phyloP scores from a whole-genome alignment of 2,113 vertebrate species.

The Todiramphus chloris region DNA sequence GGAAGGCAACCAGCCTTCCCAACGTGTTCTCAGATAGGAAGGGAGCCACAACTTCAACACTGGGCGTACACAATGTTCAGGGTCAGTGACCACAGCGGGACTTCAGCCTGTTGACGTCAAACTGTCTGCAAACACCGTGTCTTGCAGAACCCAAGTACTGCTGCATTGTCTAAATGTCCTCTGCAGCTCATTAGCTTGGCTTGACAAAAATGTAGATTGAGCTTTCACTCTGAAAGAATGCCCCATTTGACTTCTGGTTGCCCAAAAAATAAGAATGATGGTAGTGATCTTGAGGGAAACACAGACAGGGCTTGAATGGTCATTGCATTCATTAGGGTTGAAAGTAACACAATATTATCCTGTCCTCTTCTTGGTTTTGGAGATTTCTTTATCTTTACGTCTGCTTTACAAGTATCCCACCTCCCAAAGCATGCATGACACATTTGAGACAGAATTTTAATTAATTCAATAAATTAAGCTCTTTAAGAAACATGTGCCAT shows the following conservation, averaged over 20 bases:
- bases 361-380: neutral
- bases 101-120: neutral
- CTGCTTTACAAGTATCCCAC: neutral
- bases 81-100: neutral
- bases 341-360: neutral
- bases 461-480: neutral
- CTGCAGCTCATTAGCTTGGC: neutral
- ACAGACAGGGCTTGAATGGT: neutral
- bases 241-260: neutral
- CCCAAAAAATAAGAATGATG: neutral
- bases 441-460: neutral
- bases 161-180: neutral
- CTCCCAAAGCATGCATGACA: neutral
- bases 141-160: neutral
- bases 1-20: neutral
- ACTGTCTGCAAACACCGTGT: neutral
- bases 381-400: neutral
- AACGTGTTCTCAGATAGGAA: rapidly evolving
- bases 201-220: neutral
- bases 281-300: neutral
- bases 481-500: neutral
- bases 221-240: neutral
- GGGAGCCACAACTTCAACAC: neutral
- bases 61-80: neutral
- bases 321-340: neutral